Evolutionary conservation across 2,797 vertebrate genomes (phyloP), one percentile per base, ranked within the genome.

Genomic region (Pangasius macronema): DNA sequence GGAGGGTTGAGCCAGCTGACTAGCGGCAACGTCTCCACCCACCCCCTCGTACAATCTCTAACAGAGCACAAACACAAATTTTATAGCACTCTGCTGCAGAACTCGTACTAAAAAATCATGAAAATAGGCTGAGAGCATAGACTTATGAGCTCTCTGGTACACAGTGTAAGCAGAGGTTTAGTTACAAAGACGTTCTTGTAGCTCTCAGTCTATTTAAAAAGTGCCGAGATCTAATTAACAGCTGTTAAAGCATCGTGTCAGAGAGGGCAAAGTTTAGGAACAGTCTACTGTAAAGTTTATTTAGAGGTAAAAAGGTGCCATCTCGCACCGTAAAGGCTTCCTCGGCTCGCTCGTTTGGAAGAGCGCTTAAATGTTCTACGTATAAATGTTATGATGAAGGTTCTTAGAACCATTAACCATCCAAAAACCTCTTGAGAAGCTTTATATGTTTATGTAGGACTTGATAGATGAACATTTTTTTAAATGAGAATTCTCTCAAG

Each of bases 1-100:
- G 91, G 89, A 96, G 92, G 85, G 93, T 92, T 91, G 92, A 92
- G 91, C 93, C 95, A 96, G 95, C 94, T 96, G 96, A 96, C 94
- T 86, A 91, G 92, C 91, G 92, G 91, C 90, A 93, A 93, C 88
- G 89, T 91, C 92, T 92, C 93, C 92, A 93, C 91, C 91, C 91
- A 81, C 20, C 80, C 68, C 65, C 39, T 68, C 82, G 89, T 90
- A 91, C 94, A 92, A 95, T 95, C 93, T 92, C 94, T 94, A 92
- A 90, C 93, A 92, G 93, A 93, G 94, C 94, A 90, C 90, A 91
- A 86, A 87, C 91, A 11, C 27, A 68, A n/a, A 49, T 75, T 79
- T 33, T 24, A 33, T 16, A 42, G 55, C 30, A 16, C 27, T 76
- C 42, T 67, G 33, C 22, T 65, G 33, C 55, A 67, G 33, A 57